phyloP scores from a whole-genome alignment of 2,113 vertebrate species.

The Ammospiza caudacuta region DNA sequence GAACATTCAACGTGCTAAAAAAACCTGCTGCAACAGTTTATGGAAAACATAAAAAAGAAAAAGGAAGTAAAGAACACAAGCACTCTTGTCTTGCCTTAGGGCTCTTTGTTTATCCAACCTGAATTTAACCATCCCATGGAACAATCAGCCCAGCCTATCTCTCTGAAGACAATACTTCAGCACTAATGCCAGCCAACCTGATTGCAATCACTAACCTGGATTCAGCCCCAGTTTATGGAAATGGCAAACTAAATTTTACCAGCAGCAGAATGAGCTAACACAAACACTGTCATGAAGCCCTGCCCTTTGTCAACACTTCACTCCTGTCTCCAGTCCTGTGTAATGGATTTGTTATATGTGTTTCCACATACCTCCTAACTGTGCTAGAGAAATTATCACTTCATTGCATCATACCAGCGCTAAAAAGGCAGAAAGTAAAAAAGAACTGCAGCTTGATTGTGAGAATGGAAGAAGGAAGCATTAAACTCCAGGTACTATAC shows the following conservation, averaged over 20 bases:
- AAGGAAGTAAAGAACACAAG: slow-evolving; percentile 15
- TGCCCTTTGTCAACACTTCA: slow-evolving; percentile 73
- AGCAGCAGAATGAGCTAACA: slow-evolving; percentile 61
- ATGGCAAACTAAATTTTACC: slow-evolving; percentile 25
- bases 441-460: neutral
- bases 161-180: neutral
- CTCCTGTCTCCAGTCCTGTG: slow-evolving; percentile 12
- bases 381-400: neutral
- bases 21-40: neutral
- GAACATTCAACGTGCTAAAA: neutral
- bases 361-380: slow-evolving; percentile 51
- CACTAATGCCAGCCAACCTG: neutral
- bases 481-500: neutral
- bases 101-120: slow-evolving; percentile 37
- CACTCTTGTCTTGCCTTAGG: slow-evolving; percentile 17
- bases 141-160: slow-evolving; percentile 33
- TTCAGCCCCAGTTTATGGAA: slow-evolving; percentile 38
- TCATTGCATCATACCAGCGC: neutral
- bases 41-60: neutral
- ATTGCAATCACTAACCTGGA: slow-evolving; percentile 46
- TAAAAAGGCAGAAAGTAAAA: neutral
- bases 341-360: slow-evolving; percentile 53
- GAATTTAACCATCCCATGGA: slow-evolving; percentile 34
- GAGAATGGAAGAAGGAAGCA: neutral
- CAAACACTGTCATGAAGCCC: slow-evolving; percentile 53